A percentile compares a stretch with the other conserved stretches of the same genome.
Evolutionary conservation across 2,797 vertebrate genomes (phyloP).

Genomic region (Sebastes itinus): DNA sequence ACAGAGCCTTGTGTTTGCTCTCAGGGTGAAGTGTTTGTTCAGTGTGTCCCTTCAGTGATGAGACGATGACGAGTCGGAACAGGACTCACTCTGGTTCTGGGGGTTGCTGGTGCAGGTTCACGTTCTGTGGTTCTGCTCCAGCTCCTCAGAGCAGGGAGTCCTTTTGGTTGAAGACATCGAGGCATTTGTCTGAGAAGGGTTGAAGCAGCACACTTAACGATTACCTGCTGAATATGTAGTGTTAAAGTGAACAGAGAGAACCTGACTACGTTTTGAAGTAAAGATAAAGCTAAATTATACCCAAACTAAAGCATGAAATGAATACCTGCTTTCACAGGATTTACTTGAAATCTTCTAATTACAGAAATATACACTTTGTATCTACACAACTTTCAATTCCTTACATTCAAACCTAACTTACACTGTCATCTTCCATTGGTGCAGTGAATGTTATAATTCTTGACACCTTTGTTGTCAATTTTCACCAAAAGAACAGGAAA

Average conservation of each 20-base stretch:
- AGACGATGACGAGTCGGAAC: constrained; percentile 84
- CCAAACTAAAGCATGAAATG: not conserved
- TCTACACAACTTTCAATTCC: not conserved
- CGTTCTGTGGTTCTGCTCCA: constrained; percentile 79
- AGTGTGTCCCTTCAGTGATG: constrained; percentile 64
- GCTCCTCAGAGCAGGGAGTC: constrained; percentile 62
- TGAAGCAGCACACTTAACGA: not conserved
- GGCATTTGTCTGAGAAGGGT: constrained; percentile 99
- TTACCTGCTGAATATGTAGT: not conserved
- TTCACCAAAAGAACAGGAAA: not conserved
- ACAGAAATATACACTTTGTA: no score
- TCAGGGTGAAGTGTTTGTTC: not conserved
- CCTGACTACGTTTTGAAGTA: not conserved
- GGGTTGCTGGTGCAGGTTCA: constrained; percentile 50
- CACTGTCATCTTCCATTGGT: not conserved
- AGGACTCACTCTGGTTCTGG: constrained; percentile 37
- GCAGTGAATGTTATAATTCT: not conserved
- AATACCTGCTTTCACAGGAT: not conserved
- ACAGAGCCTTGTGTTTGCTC: not conserved
- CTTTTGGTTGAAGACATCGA: constrained; percentile 85
- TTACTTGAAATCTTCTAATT: not conserved
- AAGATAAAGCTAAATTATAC: not conserved
- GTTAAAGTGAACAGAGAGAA: not conserved
- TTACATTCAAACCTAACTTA: not conserved
- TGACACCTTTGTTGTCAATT: not conserved